Base-by-base conservation (phyloP, 35 echinoderm and acorn worm species). In the Patiria miniata region DNA sequence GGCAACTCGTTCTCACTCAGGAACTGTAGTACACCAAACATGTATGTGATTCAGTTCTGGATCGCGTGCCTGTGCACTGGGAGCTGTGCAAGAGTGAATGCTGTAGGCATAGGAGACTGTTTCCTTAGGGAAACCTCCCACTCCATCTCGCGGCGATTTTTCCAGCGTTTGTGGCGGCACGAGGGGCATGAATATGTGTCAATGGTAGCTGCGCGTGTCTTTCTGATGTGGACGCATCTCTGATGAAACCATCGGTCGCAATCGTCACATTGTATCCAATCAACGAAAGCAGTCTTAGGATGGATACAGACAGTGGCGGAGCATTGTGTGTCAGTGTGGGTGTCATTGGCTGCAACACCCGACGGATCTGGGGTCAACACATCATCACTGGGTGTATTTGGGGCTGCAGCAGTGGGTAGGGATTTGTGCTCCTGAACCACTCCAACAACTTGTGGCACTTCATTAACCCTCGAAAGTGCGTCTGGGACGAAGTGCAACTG, bases 191-290 rank as follows among this genome's bases (percentile, higher is more conserved):
- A 19, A 34, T 54, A 88, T 21, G 38, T 12, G 30, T 50, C 40
- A 8, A 88, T 79, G 12, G 7, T n/a, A 6, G 34, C 51, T 0
- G 86, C 86, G 10, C 42, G 39, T 36, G 37, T 14, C 34, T 37
- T n/a, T 19, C 65, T 88, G 34, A 88, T 56, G 19, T 54, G 9
- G 29, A 79, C 86, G 54, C 86, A 88, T 33, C 15, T 12, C 29
- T 53, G 17, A 21, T 88, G 86, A 32, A 18, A 55, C 86, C 86
- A 88, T 37, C 40, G n/a, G 9, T 54, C 32, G 78, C 86, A 88
- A 2, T 7, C 21, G 36, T 88, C 77, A 39, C 86, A 88, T 51
- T 80, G 76, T 0, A 79, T 34, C 86, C 86, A 80, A 51, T 88
- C 86, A 15, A 88, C 2, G 8, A 88, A n/a, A 16, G 79, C 52